Percentiles rank a stretch among this genome's conserved stretches.
Evolutionary conservation across 1,140 invertebrate genomes (phyloP).

Genomic region (Pseudomyrmex dendroicus): DNA sequence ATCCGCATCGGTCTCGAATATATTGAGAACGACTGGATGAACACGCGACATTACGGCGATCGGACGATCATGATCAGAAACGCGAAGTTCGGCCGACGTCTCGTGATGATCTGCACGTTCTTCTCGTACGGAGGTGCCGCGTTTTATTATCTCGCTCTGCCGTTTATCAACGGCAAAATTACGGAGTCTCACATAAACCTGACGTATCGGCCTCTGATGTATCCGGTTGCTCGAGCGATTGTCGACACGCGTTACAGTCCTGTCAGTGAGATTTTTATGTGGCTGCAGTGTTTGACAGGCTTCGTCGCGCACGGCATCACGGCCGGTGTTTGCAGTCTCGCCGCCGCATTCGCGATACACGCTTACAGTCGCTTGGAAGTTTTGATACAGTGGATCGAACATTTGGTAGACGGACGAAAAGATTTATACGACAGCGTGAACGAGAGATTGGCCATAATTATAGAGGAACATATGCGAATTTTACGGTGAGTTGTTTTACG

Average conservation of each 20-base stretch:
- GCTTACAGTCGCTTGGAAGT: constrained; percentile 75
- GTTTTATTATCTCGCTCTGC: constrained; percentile 57
- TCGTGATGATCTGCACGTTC: constrained; percentile 31
- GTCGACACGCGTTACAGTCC: constrained; percentile 65
- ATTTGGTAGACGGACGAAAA: constrained; percentile 50
- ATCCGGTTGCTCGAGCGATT: constrained; percentile 67
- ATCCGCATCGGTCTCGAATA: constrained; percentile 73
- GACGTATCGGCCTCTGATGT: constrained; percentile 62
- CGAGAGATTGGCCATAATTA: constrained; percentile 68
- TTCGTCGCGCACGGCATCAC: constrained; percentile 63
- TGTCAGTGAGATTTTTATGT: constrained; percentile 67
- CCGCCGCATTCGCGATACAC: constrained; percentile 73
- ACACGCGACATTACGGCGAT: constrained; percentile 26
- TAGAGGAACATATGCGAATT: constrained; percentile 71
- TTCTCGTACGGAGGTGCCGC: constrained; percentile 61
- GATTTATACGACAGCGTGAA: constrained; percentile 38
- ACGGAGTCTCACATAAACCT: constrained; percentile 4
- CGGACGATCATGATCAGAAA: constrained; percentile 56
- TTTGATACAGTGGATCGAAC: constrained; percentile 65
- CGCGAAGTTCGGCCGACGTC: constrained; percentile 51
- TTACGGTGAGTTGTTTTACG: constrained; percentile 53
- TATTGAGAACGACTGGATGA: constrained; percentile 76
- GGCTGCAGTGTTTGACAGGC: constrained; percentile 64
- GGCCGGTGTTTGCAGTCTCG: constrained; percentile 66
- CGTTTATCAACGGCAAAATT: constrained; percentile 41